phyloP scores from a whole-genome alignment of 2,113 vertebrate genomes.

The Hydrochoerus hydrochaeris region DNA sequence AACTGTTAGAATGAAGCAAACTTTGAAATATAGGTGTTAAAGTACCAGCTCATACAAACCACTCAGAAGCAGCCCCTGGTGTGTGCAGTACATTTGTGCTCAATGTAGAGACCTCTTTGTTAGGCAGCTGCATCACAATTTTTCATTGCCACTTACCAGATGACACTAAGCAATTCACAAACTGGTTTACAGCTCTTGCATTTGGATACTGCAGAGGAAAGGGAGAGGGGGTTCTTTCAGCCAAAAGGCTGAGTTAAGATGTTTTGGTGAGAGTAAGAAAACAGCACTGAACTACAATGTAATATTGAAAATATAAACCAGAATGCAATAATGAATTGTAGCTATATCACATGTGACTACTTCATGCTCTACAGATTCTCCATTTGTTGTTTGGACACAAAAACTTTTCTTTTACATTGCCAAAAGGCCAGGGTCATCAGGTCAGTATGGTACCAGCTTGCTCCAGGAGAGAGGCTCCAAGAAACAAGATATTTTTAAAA shows the following conservation, averaged over 20 bases:
- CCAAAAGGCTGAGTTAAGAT: conserved; percentile 70
- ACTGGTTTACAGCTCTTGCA: conserved; percentile 69
- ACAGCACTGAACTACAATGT: conserved; percentile 52
- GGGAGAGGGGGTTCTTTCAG: conserved; percentile 24
- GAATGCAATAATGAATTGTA: conserved; percentile 71
- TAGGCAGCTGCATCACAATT: not conserved
- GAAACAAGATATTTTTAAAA: not conserved
- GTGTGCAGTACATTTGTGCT: not conserved
- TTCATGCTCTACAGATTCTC: not conserved
- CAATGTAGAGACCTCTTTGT: not conserved
- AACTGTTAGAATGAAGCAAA: not conserved
- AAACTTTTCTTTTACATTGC: not conserved
- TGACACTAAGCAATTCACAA: conserved; percentile 18
- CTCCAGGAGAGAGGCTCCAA: not conserved
- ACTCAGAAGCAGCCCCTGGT: not conserved
- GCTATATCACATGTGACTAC: conserved; percentile 53
- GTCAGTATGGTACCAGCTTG: not conserved
- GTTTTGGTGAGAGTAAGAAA: conserved; percentile 44
- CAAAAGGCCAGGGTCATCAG: not conserved
- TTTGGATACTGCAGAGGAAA: conserved; percentile 54
- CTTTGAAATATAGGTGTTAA: not conserved
- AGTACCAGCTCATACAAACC: not conserved
- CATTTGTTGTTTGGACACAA: not conserved
- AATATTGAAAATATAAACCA: conserved; percentile 61
- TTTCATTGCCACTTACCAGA: not conserved